Conservation (phyloP, 2,888 invertebrate species). For the Pterostichus madidus region DNA sequence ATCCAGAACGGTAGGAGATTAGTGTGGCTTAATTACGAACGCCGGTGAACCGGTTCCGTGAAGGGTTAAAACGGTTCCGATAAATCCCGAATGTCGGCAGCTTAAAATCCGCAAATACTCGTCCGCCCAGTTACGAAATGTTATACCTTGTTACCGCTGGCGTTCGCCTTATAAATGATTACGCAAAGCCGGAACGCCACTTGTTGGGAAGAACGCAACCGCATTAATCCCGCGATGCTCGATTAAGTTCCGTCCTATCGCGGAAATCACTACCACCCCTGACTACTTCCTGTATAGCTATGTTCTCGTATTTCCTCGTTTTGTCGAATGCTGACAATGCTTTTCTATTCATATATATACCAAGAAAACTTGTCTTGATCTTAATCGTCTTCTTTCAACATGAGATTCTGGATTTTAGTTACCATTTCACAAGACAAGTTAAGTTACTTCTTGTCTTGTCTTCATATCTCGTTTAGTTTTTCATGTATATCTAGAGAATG, state of each 20-base stretch:
- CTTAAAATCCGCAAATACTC: conserved; percentile 63
- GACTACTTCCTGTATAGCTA: too few species aligned
- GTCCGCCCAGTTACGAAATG: conserved; percentile 54
- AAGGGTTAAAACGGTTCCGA: conserved; percentile 64
- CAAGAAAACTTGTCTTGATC: neutral
- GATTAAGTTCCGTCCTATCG: conserved; percentile 47
- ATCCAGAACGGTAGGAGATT: conserved; percentile 61
- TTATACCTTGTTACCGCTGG: conserved; percentile 51
- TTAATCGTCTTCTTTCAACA: neutral
- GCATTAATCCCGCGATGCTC: conserved; percentile 56
- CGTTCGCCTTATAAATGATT: conserved; percentile 62
- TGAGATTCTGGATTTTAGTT: too few species aligned
- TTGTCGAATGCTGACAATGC: too few species aligned
- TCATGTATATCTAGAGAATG: too few species aligned
- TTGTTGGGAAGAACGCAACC: conserved; percentile 56
- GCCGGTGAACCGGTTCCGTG: conserved; percentile 55
- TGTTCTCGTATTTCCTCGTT: too few species aligned
- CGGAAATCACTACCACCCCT: conserved; percentile 17
- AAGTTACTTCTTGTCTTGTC: too few species aligned
- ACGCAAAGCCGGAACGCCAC: conserved; percentile 58
- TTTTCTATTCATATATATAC: too few species aligned
- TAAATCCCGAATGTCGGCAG: conserved; percentile 66
- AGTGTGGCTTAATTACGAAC: conserved; percentile 65
- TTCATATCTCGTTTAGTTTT: too few species aligned
- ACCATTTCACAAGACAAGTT: too few species aligned